A percentile compares a stretch with the other conserved stretches of the same genome.
Evolutionary conservation across 2,113 vertebrate species (phyloP).

Genomic region (Podilymbus podiceps): DNA sequence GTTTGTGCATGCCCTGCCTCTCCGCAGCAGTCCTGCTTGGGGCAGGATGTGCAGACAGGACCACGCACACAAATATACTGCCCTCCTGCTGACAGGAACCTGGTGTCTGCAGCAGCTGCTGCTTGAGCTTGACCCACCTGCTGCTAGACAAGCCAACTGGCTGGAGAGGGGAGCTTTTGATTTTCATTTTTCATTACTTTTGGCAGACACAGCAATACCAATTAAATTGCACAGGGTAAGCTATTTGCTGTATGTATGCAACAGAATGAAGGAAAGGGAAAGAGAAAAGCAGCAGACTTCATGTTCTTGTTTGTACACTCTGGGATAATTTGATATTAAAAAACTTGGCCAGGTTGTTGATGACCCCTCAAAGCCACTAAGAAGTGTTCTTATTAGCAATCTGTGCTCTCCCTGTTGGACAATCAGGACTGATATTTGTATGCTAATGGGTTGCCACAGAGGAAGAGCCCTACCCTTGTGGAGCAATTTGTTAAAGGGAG

Average conservation of each 20-base stretch:
- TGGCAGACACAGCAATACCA: background rate
- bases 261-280: background rate
- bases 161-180: background rate
- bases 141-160: background rate
- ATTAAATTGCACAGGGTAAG: rapidly evolving
- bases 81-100: background rate
- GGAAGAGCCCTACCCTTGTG: background rate
- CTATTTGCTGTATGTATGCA: background rate
- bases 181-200: background rate
- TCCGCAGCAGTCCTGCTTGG: rapidly evolving
- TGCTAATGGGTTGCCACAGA: background rate
- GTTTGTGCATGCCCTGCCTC: background rate
- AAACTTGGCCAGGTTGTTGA: background rate
- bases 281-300: background rate
- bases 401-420: background rate
- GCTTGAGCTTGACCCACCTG: background rate
- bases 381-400: background rate
- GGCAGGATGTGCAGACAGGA: background rate
- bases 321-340: background rate
- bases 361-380: background rate
- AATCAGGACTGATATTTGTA: background rate
- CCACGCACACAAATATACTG: background rate
- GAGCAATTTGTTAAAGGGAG: background rate
- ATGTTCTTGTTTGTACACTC: background rate
- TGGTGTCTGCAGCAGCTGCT: background rate